A percentile compares a stretch with the other conserved stretches of the same genome.
Evolutionary conservation across 2,113 vertebrate species (phyloP).

Genomic region (Pachyramphus minor): DNA sequence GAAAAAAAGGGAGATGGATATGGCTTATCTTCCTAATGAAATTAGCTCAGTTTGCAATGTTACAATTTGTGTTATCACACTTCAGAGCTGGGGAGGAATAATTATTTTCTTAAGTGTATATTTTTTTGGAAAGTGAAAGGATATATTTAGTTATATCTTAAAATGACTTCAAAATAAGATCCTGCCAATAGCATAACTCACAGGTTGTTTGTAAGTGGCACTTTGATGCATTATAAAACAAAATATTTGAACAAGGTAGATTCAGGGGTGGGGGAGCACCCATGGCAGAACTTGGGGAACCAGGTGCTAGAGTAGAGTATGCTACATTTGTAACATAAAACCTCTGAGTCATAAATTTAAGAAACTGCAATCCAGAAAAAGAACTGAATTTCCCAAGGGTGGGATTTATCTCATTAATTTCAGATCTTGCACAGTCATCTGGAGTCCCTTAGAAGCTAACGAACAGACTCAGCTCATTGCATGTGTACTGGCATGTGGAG

Average conservation of each 20-base stretch:
- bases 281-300: rapidly evolving
- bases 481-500: not conserved
- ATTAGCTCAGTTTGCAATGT: not conserved
- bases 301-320: not conserved
- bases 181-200: not conserved
- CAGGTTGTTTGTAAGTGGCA: not conserved
- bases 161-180: not conserved
- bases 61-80: not conserved
- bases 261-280: not conserved
- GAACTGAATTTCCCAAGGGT: not conserved
- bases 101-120: not conserved
- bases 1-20: not conserved
- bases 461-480: not conserved
- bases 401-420: not conserved
- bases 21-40: not conserved
- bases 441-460: not conserved
- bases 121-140: not conserved
- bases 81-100: not conserved
- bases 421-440: not conserved
- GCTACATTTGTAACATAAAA: not conserved
- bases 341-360: rapidly evolving
- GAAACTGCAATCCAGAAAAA: not conserved
- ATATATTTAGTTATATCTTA: not conserved
- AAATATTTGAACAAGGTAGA: not conserved
- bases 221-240: not conserved